Conservation (phyloP, 2,888 invertebrate genomes). For the Alloplasta piceator region DNA sequence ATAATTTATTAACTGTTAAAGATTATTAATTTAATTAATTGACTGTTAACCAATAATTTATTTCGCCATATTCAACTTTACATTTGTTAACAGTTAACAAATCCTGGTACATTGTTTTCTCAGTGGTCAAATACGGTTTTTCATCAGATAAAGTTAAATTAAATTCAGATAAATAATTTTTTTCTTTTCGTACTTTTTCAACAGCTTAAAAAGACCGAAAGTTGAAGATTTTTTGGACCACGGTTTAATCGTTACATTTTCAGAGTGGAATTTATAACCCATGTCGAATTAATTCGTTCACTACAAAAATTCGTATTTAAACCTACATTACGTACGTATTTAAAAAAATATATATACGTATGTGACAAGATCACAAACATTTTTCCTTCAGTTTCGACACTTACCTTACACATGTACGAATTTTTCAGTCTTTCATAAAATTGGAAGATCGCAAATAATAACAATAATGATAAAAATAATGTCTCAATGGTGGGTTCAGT, state of each 20-base stretch:
- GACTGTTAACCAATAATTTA: no score
- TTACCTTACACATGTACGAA: constrained; percentile 65
- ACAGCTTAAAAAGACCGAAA: no score
- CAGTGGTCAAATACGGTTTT: no score
- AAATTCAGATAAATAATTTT: no score
- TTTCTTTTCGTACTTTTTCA: no score
- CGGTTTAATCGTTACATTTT: constrained; percentile 55
- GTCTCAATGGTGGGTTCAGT: constrained; percentile 34
- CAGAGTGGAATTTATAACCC: constrained; percentile 25
- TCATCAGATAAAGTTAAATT: no score
- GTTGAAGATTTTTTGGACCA: no score
- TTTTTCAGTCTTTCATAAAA: constrained; percentile 63
- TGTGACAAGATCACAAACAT: constrained; percentile 44
- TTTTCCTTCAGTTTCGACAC: constrained; percentile 60
- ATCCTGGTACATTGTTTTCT: no score
- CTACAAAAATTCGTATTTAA: constrained; percentile 50
- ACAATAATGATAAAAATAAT: constrained; percentile 29
- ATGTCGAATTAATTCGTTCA: constrained; percentile 26
- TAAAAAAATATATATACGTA: constrained; percentile 48
- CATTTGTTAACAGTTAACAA: no score
- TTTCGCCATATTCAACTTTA: no score
- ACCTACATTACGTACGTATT: constrained; percentile 42
- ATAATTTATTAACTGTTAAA: no score
- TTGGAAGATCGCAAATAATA: constrained; percentile 34
- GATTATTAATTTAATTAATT: no score